These are phyloP conservation scores for Drosophila koepferae DNA, from an alignment of 2,888 invertebrate species.

Conservation along the genomic window DNA sequence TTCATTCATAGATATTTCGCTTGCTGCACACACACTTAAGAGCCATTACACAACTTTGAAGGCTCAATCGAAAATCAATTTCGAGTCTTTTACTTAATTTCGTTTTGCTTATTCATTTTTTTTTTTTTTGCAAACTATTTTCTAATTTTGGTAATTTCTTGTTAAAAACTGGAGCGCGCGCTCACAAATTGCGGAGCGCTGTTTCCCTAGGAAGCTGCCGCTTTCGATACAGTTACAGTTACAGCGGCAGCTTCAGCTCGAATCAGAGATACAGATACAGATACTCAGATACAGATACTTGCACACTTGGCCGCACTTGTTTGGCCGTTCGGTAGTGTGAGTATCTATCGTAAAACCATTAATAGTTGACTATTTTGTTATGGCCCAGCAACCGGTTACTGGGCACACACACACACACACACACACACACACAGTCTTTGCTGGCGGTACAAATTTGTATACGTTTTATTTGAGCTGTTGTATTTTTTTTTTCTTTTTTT, in stretches of 20 bases:
- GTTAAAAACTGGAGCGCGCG: conserved; percentile 60
- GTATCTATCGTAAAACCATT: conserved; percentile 74
- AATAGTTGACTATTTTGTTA: conserved; percentile 76
- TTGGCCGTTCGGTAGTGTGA: conserved; percentile 45
- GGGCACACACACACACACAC: conserved; percentile 35
- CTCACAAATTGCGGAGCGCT: conserved; percentile 44
- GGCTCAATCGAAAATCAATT: conserved; percentile 68
- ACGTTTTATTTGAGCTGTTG: conserved; percentile 52
- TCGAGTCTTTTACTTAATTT: conserved; percentile 53
- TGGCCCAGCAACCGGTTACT: conserved; percentile 71
- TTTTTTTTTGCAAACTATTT: conserved; percentile 42
- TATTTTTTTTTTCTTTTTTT: conserved; percentile 45
- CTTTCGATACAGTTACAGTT: conserved; percentile 44
- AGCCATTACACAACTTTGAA: conserved; percentile 54
- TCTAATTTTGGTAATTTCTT: conserved; percentile 63
- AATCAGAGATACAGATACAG: conserved; percentile 13
- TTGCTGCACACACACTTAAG: neutral
- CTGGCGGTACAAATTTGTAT: conserved; percentile 50
- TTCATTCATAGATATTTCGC: neutral
- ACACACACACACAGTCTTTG: conserved; percentile 24
- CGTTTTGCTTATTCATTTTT: neutral
- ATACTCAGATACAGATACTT: conserved; percentile 21
- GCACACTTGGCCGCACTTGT: conserved; percentile 58
- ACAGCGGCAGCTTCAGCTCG: neutral
- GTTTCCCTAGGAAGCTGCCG: conserved; percentile 63